These are phyloP conservation scores for Drosophila nigricruria DNA, from an alignment of 2,888 invertebrate species.

Conservation along the genomic window DNA sequence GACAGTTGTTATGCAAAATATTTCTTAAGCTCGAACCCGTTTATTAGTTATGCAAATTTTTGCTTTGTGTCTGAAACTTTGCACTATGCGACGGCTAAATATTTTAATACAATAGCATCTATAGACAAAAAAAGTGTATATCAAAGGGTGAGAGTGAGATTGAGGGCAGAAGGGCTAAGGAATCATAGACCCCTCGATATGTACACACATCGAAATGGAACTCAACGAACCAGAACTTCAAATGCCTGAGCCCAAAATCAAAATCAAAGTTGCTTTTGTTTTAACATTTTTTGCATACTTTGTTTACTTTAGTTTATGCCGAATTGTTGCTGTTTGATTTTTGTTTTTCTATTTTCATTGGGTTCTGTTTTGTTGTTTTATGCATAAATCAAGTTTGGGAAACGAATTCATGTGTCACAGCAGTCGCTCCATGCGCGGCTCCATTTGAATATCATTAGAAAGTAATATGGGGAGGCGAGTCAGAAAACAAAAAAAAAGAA, in stretches of 20 bases:
- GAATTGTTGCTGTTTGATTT: slow-evolving; percentile 31
- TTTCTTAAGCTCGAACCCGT: slow-evolving; percentile 12
- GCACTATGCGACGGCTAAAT: slow-evolving; percentile 52
- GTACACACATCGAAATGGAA: slow-evolving; percentile 34
- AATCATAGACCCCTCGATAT: slow-evolving; percentile 26
- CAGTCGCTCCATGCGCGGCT: slow-evolving; percentile 57
- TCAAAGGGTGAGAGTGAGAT: not conserved
- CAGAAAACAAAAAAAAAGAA: not conserved
- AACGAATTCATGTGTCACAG: slow-evolving; percentile 75
- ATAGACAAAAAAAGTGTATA: slow-evolving; percentile 24
- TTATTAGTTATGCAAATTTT: slow-evolving; percentile 56
- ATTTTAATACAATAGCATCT: slow-evolving; percentile 48
- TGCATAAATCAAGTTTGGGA: slow-evolving; percentile 71
- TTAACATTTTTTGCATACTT: slow-evolving; percentile 64
- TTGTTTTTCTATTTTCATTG: slow-evolving; percentile 26
- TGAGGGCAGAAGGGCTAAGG: not conserved
- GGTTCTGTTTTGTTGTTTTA: slow-evolving; percentile 33
- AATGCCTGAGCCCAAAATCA: slow-evolving; percentile 51
- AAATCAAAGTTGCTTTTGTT: slow-evolving; percentile 56
- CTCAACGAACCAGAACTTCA: slow-evolving; percentile 47
- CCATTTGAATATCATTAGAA: slow-evolving; percentile 63
- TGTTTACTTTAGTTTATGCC: slow-evolving; percentile 58
- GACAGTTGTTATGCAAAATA: slow-evolving; percentile 13
- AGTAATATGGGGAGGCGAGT: slow-evolving; percentile 11
- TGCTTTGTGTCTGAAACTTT: slow-evolving; percentile 51